A percentile compares a stretch with the other conserved stretches of the same genome.
Evolutionary conservation across 2,888 invertebrate genomes (phyloP).

Genomic region (Microchrysa polita): DNA sequence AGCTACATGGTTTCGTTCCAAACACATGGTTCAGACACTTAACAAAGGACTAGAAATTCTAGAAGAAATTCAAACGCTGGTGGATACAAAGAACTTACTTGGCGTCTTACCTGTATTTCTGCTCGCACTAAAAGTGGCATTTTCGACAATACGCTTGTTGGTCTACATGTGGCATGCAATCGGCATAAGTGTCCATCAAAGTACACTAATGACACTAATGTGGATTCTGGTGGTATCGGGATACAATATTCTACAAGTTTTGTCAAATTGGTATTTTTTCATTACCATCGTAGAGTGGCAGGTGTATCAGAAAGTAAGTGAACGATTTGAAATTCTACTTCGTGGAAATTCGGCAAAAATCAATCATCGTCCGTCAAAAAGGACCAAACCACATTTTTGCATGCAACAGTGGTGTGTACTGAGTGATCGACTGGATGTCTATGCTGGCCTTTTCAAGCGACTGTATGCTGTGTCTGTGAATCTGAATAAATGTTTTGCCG

Average conservation of each 20-base stretch:
- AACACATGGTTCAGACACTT: not conserved
- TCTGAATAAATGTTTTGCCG: not conserved
- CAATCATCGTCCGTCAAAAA: not conserved
- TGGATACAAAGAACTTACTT: not conserved
- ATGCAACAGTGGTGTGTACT: not conserved
- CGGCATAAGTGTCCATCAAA: not conserved
- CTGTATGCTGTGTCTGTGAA: not conserved
- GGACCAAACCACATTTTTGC: not conserved
- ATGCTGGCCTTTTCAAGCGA: not conserved
- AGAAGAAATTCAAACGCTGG: not conserved
- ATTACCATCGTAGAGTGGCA: not conserved
- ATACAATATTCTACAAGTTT: not conserved
- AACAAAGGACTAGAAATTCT: not conserved
- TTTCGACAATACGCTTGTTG: not conserved
- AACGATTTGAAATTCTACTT: not conserved
- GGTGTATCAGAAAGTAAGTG: not conserved
- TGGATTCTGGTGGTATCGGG: not conserved
- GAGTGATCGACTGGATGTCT: not conserved
- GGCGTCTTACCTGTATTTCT: not conserved
- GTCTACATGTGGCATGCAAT: not conserved
- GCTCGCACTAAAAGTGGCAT: not conserved
- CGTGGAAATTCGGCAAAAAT: not conserved
- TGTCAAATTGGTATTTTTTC: slow-evolving; percentile 22
- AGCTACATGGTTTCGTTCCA: not conserved
- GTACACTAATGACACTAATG: not conserved